Evolutionary conservation across 2,888 invertebrate species (phyloP).

Genomic region (Caenorhabditis sp.): DNA sequence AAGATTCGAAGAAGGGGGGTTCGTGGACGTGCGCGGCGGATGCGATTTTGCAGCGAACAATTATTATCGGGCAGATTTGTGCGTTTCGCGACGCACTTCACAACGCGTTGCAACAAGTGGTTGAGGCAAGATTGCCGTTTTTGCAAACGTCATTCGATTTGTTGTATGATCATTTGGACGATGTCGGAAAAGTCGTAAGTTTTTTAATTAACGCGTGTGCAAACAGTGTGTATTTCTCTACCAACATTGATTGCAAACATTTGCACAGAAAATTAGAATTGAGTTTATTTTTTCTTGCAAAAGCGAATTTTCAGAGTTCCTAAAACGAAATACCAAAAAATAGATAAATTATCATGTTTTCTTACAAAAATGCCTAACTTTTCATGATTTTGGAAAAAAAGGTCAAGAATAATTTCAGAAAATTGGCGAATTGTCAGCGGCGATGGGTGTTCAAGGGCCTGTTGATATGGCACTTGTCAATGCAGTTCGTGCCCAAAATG

Average conservation of each 20-base stretch:
- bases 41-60: constrained; percentile 88
- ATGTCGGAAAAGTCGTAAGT: constrained; percentile 44
- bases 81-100: constrained; percentile 93
- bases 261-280: too few species aligned
- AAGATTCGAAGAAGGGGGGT: constrained; percentile 41
- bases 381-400: too few species aligned
- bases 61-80: constrained; percentile 95
- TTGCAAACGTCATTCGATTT: constrained; percentile 85
- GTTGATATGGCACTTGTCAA: constrained; percentile 93
- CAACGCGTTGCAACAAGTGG: constrained; percentile 88
- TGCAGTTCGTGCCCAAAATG: constrained; percentile 82
- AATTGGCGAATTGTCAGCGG: constrained; percentile 87
- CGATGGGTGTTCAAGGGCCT: constrained; percentile 90
- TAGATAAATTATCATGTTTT: too few species aligned
- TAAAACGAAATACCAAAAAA: too few species aligned
- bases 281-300: too few species aligned
- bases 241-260: too few species aligned
- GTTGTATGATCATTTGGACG: constrained; percentile 54
- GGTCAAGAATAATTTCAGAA: constrained; percentile 24
- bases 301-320: too few species aligned
- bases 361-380: too few species aligned
- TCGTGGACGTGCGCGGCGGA: constrained; percentile 57
- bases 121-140: constrained; percentile 84
- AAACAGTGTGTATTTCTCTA: not conserved
- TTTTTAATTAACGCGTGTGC: constrained; percentile 2